phyloP scores from a whole-genome alignment of 2,888 invertebrate genomes.

The Drosophila neotestacea region DNA sequence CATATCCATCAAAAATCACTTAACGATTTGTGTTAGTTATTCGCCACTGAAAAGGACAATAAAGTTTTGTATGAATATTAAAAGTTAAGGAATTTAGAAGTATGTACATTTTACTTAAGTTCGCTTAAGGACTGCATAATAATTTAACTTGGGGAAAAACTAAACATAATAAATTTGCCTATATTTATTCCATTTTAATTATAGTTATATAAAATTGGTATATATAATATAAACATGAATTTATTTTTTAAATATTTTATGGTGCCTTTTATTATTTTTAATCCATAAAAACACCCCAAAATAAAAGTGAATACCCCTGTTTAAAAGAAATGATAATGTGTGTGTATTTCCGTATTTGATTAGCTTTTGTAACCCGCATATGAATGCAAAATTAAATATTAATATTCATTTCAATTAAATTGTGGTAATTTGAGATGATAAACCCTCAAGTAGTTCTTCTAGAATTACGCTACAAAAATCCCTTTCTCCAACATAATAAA shows the following conservation, averaged over 20 bases:
- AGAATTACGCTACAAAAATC: constrained; percentile 28
- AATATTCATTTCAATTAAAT: constrained; percentile 32
- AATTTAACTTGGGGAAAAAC: no score
- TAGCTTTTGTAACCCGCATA: constrained; percentile 24
- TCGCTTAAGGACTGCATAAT: no score
- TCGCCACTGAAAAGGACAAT: not conserved
- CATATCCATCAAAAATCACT: constrained; percentile 43
- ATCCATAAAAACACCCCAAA: not conserved
- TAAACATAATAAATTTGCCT: no score
- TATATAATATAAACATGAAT: no score
- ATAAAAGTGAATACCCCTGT: constrained; percentile 7
- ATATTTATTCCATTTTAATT: no score
- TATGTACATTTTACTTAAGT: no score
- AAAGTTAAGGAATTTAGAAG: not conserved
- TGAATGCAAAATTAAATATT: constrained; percentile 22
- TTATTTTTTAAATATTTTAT: no score
- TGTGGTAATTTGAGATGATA: constrained; percentile 36
- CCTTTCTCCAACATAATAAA: constrained; percentile 34
- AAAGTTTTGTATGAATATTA: not conserved
- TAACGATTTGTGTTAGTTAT: constrained; percentile 31
- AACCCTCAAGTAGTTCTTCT: constrained; percentile 18
- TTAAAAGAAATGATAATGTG: constrained; percentile 1
- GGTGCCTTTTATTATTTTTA: not conserved
- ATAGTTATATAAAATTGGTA: no score
- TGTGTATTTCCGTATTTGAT: constrained; percentile 7